A percentile compares a stretch with the other conserved stretches of the same genome.
These are phyloP conservation scores for Zaprionus camerounensis DNA, from an alignment of 1,140 invertebrate genomes.

Conservation along the genomic window DNA sequence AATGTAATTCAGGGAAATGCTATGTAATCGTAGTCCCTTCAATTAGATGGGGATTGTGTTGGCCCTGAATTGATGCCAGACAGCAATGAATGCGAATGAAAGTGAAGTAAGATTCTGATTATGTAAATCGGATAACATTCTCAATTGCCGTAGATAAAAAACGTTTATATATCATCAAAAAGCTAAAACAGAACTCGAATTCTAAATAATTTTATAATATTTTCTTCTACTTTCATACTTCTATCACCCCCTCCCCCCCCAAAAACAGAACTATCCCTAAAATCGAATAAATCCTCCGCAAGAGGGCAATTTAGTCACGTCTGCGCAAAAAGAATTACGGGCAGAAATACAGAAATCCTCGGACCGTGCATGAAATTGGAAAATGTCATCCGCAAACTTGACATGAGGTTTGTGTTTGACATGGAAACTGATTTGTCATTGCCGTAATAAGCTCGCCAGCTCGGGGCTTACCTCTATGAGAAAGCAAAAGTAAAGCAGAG, in stretches of 20 bases:
- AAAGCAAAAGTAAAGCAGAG: slow-evolving; percentile 71
- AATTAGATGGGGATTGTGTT: slow-evolving; percentile 52
- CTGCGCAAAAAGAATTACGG: slow-evolving; percentile 24
- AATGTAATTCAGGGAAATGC: slow-evolving; percentile 35
- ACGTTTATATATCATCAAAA: not conserved
- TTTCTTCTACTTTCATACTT: not conserved
- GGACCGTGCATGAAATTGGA: slow-evolving; percentile 67
- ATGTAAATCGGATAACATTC: not conserved
- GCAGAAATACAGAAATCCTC: slow-evolving; percentile 43
- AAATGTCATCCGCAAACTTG: slow-evolving; percentile 70
- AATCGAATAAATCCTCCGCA: not conserved
- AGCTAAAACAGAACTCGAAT: not conserved
- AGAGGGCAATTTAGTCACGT: slow-evolving; percentile 45
- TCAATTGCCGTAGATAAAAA: not conserved
- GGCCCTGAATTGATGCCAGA: slow-evolving; percentile 6
- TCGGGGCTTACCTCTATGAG: slow-evolving; percentile 48
- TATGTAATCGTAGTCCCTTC: slow-evolving; percentile 52
- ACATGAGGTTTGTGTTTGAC: slow-evolving; percentile 70
- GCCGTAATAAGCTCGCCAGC: slow-evolving; percentile 71
- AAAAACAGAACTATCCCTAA: not conserved
- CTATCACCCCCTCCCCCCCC: too few relatives aligned
- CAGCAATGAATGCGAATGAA: slow-evolving; percentile 3
- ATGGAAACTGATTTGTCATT: slow-evolving; percentile 81
- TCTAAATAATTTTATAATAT: not conserved
- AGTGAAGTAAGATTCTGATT: slow-evolving; percentile 1